Base-by-base conservation (phyloP, 2,888 invertebrate genomes). In the Drosophila neutralis region DNA sequence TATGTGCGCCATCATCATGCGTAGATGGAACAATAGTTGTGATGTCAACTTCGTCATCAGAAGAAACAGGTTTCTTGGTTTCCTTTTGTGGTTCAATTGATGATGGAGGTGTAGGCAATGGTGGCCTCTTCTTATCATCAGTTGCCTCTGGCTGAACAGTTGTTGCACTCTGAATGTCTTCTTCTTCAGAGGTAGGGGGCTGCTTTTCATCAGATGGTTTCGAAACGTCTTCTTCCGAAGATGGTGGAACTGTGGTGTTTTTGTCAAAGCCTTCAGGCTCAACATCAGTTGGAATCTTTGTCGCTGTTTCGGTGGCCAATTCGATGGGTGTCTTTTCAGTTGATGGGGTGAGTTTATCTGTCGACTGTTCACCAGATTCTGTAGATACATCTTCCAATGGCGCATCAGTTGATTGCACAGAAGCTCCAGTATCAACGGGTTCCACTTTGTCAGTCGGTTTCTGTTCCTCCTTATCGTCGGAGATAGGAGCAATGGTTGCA, bases 321-420 rank as follows among this genome's bases (percentile, higher is more conserved):
- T 82, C 87, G 36, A 53, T 58, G 8, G 64, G 69, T 11, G 70
- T 24, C 21, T 54, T 72, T 15, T 56, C 38, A 15, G 85, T 82
- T n/a, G 80, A 65, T 52, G 77, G 21, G 1, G 70, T 29, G 3
- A 42, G 69, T 31, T 81, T 66, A 10, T 81, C 79, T 60, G 71
- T 69, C 7, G 42, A n/a, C n/a, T 56, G 11, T 21, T 76, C 66
- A 35, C 38, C 65, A 27, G 86, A 71, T 40, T 86, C 86, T 6
- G 83, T 85, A 10, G 82, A 83, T 11, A 48, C 59, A 18, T 72
- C 81, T 27, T 58, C 79, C 29, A 53, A 27, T 31, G 83, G 71
- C n/a, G 7, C 13, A 48, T 69, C 73, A 36, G 82, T 84, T 27
- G 76, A 36, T 31, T 40, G 49, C 15, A 36, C 36, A 40, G 68